Evolutionary conservation across 1,140 invertebrate species (phyloP).

Genomic region (Archivesica marissinica): DNA sequence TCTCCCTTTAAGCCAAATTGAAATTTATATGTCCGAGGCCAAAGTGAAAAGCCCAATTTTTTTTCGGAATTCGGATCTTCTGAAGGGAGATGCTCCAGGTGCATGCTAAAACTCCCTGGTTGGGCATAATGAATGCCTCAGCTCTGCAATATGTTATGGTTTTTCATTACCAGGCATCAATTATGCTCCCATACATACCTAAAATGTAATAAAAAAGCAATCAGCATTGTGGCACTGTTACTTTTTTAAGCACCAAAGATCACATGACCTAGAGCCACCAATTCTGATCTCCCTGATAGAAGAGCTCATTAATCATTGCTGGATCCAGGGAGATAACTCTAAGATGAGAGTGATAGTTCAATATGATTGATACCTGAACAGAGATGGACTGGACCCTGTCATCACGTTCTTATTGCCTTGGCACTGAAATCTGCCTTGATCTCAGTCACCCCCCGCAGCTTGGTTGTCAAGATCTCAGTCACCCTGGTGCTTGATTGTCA

Average conservation of each 20-base stretch:
- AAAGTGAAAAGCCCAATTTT: too few relatives aligned
- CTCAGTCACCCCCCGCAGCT: too few relatives aligned
- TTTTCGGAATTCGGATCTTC: too few relatives aligned
- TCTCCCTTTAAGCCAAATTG: too few relatives aligned
- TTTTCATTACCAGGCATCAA: too few relatives aligned
- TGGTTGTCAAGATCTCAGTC: constrained; percentile 24
- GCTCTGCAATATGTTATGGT: too few relatives aligned
- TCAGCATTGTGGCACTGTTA: not conserved
- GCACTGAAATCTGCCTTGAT: not conserved
- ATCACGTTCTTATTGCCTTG: constrained; percentile 45
- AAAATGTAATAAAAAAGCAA: not conserved
- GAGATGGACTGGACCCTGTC: constrained; percentile 15
- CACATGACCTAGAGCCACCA: not conserved
- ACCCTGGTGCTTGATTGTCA: constrained; percentile 38
- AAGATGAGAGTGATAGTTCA: constrained; percentile 39
- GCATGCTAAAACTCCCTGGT: too few relatives aligned
- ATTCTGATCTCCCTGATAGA: constrained; percentile 29
- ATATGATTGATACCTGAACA: constrained; percentile 35
- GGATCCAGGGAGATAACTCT: constrained; percentile 24
- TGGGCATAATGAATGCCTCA: too few relatives aligned
- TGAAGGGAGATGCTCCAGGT: too few relatives aligned
- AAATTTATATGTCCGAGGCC: too few relatives aligned
- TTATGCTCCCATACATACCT: too few relatives aligned
- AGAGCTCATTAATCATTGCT: constrained; percentile 46
- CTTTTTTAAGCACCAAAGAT: constrained; percentile 32